These are phyloP conservation scores for Perithous albicinctus DNA, from an alignment of 2,888 invertebrate genomes.

Conservation along the genomic window DNA sequence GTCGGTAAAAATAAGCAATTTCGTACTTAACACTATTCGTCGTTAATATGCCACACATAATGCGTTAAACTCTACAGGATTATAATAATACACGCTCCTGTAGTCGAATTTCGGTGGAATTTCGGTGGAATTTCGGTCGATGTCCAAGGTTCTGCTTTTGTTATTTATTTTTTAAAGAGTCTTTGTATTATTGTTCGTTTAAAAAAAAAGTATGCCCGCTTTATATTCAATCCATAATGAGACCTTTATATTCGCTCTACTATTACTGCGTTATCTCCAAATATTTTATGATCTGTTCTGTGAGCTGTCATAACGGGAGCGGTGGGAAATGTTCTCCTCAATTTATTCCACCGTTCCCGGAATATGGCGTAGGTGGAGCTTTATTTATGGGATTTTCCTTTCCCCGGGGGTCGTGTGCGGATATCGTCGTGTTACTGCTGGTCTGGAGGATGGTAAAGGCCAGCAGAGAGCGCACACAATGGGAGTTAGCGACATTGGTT, in stretches of 20 bases:
- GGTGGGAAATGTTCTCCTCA: slow-evolving; percentile 13
- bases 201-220: neutral
- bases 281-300: neutral
- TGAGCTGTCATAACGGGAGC: slow-evolving; percentile 14
- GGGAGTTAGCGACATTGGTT: neutral
- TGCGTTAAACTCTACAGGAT: too few relatives aligned
- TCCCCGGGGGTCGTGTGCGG: slow-evolving; percentile 9
- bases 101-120: too few relatives aligned
- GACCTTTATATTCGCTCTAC: neutral
- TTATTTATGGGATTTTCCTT: slow-evolving; percentile 55
- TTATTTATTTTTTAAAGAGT: neutral
- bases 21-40: too few relatives aligned
- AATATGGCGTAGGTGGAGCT: slow-evolving; percentile 11
- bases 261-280: slow-evolving; percentile 1
- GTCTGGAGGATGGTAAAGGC: slow-evolving; percentile 2
- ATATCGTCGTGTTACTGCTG: slow-evolving; percentile 18
- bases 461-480: neutral
- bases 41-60: too few relatives aligned
- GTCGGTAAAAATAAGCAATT: too few relatives aligned
- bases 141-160: too few relatives aligned
- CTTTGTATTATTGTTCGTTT: neutral
- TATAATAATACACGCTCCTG: too few relatives aligned
- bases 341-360: neutral
- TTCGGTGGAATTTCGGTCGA: too few relatives aligned
- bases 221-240: neutral